phyloP scores from a whole-genome alignment of 2,888 invertebrate genomes.

The Rhagonycha lutea region DNA sequence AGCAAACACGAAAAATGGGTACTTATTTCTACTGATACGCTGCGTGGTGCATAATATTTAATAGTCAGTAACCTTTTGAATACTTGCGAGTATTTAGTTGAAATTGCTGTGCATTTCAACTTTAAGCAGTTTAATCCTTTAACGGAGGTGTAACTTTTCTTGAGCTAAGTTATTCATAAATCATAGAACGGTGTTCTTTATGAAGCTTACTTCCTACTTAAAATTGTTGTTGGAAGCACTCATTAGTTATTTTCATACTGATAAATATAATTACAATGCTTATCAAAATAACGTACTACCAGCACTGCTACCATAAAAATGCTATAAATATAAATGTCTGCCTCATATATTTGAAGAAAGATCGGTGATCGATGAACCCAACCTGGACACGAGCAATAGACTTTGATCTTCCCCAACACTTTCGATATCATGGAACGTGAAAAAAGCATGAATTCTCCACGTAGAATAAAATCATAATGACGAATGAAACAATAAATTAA shows the following conservation, averaged over 20 bases:
- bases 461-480: neutral
- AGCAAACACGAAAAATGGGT: neutral
- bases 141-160: neutral
- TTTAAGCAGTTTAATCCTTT: neutral
- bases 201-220: neutral
- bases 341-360: too few relatives aligned
- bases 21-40: neutral
- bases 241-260: neutral
- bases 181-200: neutral
- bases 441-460: neutral
- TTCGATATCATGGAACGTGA: neutral
- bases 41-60: neutral
- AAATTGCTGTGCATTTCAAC: neutral
- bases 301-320: neutral
- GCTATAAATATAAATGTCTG: neutral
- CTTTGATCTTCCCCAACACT: neutral
- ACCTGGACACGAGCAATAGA: neutral
- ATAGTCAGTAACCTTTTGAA: neutral
- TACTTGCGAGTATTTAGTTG: neutral
- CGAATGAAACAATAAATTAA: neutral
- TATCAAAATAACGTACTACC: neutral
- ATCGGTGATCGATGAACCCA: neutral
- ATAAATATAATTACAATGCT: neutral
- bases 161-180: neutral
- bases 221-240: neutral